Base-by-base conservation (phyloP, 2,888 invertebrate species). In the Caenorhabditis sulstoni region DNA sequence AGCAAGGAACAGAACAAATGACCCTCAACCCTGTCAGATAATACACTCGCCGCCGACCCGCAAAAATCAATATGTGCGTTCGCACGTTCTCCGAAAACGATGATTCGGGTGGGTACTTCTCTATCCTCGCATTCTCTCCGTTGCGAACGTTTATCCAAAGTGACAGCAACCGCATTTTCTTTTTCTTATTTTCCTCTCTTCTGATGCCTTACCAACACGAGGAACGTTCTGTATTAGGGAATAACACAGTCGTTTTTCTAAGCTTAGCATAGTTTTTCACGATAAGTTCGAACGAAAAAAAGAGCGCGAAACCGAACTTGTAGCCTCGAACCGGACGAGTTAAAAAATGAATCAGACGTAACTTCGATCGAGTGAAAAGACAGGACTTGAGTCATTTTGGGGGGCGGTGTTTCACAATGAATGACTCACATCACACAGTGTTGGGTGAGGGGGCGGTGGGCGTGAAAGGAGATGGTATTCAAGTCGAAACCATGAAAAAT, bases 1-100 rank as follows among this genome's bases (percentile, higher is more conserved):
- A 52, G 52, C 23, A 53, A 41, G 23, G 29, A 20, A 23, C 35
- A 20, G 11, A n/a, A n/a, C 9, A 44, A 23, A 41, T 58, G 20
- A 58, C 58, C 41, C 23, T 22, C 53, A 35, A 37, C 45, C 20
- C 18, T 12, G 23, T 23, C 20, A 55, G 53, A 39, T 20, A 41
- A 53, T 47, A 47, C 47, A 70, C 70, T 55, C 16, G 47, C 61
- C 47, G 37, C 61, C 55, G 70, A 29, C 68, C 47, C 29, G 29
- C 23, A 23, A 64, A 64, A 73, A 64, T 73, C 73, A 16, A 73
- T 73, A 73, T 49, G 29, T 49, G 57, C 45, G 73, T 64, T 64
- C 62, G 18, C 22, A 35, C 35, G 44, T 64, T 73, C 57, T 62
- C 37, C 62, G 41, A 64, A 58, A 67, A 23, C 35, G 57, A 66